Evolutionary conservation across 2,797 vertebrate species (phyloP).

Genomic region (Syndactyla subalaris): DNA sequence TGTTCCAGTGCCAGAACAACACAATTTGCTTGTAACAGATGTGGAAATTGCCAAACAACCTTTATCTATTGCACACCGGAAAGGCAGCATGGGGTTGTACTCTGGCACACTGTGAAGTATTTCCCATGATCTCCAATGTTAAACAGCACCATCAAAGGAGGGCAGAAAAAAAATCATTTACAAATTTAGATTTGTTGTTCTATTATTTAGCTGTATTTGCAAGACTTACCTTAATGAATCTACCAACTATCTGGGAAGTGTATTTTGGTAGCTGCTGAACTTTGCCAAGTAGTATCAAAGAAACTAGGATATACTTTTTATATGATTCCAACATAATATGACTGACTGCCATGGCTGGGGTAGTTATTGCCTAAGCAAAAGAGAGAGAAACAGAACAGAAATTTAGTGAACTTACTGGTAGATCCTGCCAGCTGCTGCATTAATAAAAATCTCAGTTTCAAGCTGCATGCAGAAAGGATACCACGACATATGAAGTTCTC

Average conservation of each 20-base stretch:
- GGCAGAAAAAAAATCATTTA: neutral
- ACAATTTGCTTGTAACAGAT: neutral
- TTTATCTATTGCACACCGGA: neutral
- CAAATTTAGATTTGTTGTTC: neutral
- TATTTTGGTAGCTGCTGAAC: conserved; percentile 98
- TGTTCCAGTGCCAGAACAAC: neutral
- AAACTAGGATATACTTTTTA: conserved; percentile 99
- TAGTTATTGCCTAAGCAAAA: conserved; percentile 92
- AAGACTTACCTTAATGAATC: conserved; percentile 96
- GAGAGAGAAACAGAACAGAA: conserved; percentile 11
- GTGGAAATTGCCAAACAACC: neutral
- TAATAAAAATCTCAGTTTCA: neutral
- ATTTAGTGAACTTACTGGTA: neutral
- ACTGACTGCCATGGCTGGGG: conserved; percentile 99
- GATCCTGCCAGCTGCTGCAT: neutral
- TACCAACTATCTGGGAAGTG: conserved; percentile 97
- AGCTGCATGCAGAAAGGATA: neutral
- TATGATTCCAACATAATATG: conserved; percentile 99
- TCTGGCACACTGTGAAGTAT: neutral
- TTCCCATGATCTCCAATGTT: neutral
- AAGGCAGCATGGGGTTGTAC: neutral
- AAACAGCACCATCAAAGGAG: neutral
- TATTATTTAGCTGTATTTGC: neutral
- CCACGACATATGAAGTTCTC: neutral
- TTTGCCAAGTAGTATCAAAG: conserved; percentile 98